Conservation (phyloP, 23 tunicate genomes). For the Pegea sp. region DNA sequence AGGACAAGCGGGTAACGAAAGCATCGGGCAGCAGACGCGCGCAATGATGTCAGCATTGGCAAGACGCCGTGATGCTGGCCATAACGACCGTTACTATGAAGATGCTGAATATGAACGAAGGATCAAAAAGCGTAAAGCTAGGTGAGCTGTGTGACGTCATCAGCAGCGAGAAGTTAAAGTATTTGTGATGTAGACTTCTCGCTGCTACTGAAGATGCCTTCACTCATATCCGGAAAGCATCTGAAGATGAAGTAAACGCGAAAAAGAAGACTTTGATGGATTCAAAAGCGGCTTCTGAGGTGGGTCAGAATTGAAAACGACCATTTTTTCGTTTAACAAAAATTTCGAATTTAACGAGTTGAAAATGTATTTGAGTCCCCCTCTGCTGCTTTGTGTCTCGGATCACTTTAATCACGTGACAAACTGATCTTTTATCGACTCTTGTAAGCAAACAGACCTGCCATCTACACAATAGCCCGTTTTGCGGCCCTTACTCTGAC, state of each 20-base stretch:
- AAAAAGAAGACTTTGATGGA: conserved; percentile 36
- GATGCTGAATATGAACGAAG: conserved; percentile 91
- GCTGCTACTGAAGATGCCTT: conserved; percentile 99
- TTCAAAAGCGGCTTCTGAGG: conserved; percentile 58
- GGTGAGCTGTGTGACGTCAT: conserved; percentile 13
- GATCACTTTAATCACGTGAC: no score
- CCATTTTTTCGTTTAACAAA: no score
- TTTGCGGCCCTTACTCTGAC: no score
- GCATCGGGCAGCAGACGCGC: conserved; percentile 29
- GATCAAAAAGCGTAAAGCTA: conserved; percentile 63
- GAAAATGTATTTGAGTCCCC: background rate
- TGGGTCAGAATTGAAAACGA: no score
- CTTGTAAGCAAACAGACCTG: no score
- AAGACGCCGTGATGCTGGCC: conserved; percentile 94
- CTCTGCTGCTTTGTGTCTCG: no score
- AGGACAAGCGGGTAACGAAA: conserved; percentile 37
- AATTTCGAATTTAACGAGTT: no score
- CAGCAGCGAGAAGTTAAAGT: background rate
- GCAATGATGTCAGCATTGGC: conserved; percentile 98
- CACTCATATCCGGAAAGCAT: conserved; percentile 73
- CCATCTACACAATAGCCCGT: no score
- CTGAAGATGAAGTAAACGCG: conserved; percentile 24
- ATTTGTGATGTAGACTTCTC: conserved; percentile 7
- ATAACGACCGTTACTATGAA: conserved; percentile 90
- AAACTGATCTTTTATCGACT: no score